Percentiles rank a stretch among this genome's conserved stretches.
Conservation (phyloP, 2,888 invertebrate genomes). For the Heliconius charithonia region DNA sequence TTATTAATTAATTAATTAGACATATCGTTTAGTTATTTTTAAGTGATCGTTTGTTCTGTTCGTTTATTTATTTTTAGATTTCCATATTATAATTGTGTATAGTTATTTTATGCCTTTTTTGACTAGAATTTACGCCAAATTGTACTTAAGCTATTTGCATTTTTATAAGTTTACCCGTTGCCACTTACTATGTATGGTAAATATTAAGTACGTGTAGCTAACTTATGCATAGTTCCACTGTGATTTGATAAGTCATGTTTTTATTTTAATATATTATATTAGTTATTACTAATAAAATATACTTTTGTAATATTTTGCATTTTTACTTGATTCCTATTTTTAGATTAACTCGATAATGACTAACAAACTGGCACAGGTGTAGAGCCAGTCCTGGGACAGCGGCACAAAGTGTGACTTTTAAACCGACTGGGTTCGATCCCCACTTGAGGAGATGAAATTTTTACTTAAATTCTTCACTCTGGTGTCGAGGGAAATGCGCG, state of each 20-base stretch:
- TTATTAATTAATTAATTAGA: not conserved
- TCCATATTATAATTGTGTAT: slow-evolving; percentile 12
- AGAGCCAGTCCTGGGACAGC: too few species aligned
- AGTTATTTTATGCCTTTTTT: slow-evolving; percentile 5
- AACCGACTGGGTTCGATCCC: too few species aligned
- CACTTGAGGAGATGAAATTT: too few species aligned
- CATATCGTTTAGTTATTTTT: not conserved
- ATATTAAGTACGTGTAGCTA: slow-evolving; percentile 7
- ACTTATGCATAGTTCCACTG: slow-evolving; percentile 58
- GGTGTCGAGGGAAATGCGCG: too few species aligned
- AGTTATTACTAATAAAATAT: slow-evolving; percentile 36
- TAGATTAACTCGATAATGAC: not conserved
- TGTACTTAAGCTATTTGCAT: slow-evolving; percentile 21
- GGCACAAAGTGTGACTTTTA: too few species aligned
- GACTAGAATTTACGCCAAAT: slow-evolving; percentile 28
- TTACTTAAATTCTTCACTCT: too few species aligned
- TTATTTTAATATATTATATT: slow-evolving; percentile 30
- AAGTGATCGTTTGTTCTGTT: slow-evolving; percentile 18
- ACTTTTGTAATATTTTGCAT: slow-evolving; percentile 16
- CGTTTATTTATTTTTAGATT: slow-evolving; percentile 25
- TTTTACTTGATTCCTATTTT: slow-evolving; percentile 1
- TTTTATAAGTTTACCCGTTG: slow-evolving; percentile 12
- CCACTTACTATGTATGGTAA: slow-evolving; percentile 1
- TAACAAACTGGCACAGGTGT: not conserved
- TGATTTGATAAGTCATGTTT: slow-evolving; percentile 66